A percentile compares a stretch with the other conserved stretches of the same genome.
Conservation (phyloP, 1,140 invertebrate species). For the Drosophila malerkotliana region DNA sequence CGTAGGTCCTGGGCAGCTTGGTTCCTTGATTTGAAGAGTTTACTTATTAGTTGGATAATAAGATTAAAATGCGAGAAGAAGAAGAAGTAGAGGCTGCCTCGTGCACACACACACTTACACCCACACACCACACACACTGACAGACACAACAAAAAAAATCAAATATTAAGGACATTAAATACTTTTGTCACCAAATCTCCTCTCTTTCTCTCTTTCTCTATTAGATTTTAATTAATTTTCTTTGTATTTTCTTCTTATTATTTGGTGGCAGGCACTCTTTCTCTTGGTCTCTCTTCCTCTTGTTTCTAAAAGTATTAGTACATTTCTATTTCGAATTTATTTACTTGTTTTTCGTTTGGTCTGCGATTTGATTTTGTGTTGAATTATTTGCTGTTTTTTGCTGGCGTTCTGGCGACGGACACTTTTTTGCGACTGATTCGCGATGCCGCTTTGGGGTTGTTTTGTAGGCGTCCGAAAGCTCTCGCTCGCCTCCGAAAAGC, state of each 20-base stretch:
- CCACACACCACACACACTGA: constrained; percentile 4
- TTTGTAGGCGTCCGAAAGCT: constrained; percentile 74
- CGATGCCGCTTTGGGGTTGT: constrained; percentile 77
- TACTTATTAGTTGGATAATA: constrained; percentile 13
- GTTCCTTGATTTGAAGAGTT: constrained; percentile 20
- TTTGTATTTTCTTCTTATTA: neutral
- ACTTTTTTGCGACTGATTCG: constrained; percentile 83
- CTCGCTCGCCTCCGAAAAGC: constrained; percentile 47
- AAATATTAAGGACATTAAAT: neutral
- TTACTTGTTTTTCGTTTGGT: constrained; percentile 39
- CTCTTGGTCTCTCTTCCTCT: neutral
- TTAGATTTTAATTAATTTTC: neutral
- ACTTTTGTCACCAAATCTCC: neutral
- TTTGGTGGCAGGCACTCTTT: too few species aligned
- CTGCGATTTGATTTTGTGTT: neutral
- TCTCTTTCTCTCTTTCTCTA: too few species aligned
- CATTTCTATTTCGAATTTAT: constrained; percentile 7
- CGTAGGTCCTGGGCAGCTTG: neutral
- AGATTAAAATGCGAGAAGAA: constrained; percentile 30
- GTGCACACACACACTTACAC: constrained; percentile 1
- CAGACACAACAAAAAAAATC: neutral
- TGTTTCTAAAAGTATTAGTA: neutral
- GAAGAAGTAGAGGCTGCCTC: constrained; percentile 7
- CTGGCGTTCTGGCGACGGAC: constrained; percentile 75
- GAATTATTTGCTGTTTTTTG: constrained; percentile 47